Base-by-base conservation (phyloP, 2,113 vertebrate genomes). In the Indicator indicator region DNA sequence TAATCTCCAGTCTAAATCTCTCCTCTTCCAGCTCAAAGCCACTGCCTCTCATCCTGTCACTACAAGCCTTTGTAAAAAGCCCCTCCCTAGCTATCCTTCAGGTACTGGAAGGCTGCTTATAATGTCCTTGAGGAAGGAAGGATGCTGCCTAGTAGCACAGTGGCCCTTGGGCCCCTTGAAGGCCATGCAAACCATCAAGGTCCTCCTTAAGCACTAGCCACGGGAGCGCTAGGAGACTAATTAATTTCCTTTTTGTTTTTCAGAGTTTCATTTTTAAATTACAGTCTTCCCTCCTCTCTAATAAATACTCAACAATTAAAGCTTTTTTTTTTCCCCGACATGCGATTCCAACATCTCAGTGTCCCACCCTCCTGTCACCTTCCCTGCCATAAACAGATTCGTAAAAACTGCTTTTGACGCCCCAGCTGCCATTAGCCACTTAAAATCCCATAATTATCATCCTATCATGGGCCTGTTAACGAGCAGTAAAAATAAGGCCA, bases 401-500 rank as follows among this genome's bases (percentile, higher is more conserved):
- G 97, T 97, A 98, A 97, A 97, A 98, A 97, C 97, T 98, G 98
- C 98, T 98, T 98, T 98, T 98, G 98, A 98, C 97, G 97, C 98
- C 98, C 98, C 98, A 98, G 98, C 98, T 98, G 98, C 98, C 98
- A 98, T 98, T 98, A 98, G 97, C 97, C 98, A 98, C 98, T 98
- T 98, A 98, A 98, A 98, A 98, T 99, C 98, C 98, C 98, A 98
- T 99, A 99, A 99, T 99, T 99, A 98, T 98, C 98, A 98, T 98
- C 98, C 98, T 99, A 99, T 99, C 98, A 98, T 98, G 98, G 98
- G 98, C 98, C 98, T 99, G 98, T 98, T 99, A 98, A 98, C 98
- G 98, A 99, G 98, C 97, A 98, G 98, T 98, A 98, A 98, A 99
- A 99, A 99, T 98, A 98, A 99, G 98, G 98, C 98, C 98, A 98